Evolutionary conservation across 2,888 invertebrate genomes (phyloP).

Genomic region (Acronicta aceris): DNA sequence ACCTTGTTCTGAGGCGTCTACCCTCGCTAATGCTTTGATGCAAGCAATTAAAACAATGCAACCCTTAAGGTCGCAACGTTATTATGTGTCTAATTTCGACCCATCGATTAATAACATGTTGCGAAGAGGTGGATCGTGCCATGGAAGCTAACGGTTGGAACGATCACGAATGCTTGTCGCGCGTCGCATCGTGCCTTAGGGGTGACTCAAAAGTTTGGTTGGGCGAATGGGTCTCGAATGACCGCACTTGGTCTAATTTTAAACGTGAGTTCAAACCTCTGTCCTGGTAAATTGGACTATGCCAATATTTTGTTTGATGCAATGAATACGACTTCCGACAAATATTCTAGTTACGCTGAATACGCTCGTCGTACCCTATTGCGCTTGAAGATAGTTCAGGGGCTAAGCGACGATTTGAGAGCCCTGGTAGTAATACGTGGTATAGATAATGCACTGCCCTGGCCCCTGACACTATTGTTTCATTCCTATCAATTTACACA

Average conservation of each 20-base stretch:
- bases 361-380: slow-evolving; percentile 56
- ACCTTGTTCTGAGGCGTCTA: too few species aligned
- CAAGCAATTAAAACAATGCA: slow-evolving; percentile 13
- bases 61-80: slow-evolving; percentile 11
- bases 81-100: slow-evolving; percentile 46
- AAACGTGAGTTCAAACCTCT: slow-evolving; percentile 20
- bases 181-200: slow-evolving; percentile 44
- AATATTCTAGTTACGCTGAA: slow-evolving; percentile 53
- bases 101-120: slow-evolving; percentile 52
- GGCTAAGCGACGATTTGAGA: slow-evolving; percentile 52
- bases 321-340: slow-evolving; percentile 23
- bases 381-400: slow-evolving; percentile 48
- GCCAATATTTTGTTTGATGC: slow-evolving; percentile 21
- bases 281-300: slow-evolving; percentile 22
- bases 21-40: slow-evolving; percentile 17
- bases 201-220: slow-evolving; percentile 45
- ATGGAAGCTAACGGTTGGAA: too few species aligned
- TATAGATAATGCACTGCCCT: slow-evolving; percentile 34
- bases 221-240: slow-evolving; percentile 50
- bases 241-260: slow-evolving; percentile 37
- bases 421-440: slow-evolving; percentile 18
- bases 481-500: slow-evolving; percentile 49
- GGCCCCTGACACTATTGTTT: slow-evolving; percentile 35
- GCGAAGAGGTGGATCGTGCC: too few species aligned
- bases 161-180: too few species aligned